Percentiles rank a stretch among this genome's conserved stretches.
phyloP scores from a whole-genome alignment of 2,797 vertebrate species.

The Takifugu ocellatus region DNA sequence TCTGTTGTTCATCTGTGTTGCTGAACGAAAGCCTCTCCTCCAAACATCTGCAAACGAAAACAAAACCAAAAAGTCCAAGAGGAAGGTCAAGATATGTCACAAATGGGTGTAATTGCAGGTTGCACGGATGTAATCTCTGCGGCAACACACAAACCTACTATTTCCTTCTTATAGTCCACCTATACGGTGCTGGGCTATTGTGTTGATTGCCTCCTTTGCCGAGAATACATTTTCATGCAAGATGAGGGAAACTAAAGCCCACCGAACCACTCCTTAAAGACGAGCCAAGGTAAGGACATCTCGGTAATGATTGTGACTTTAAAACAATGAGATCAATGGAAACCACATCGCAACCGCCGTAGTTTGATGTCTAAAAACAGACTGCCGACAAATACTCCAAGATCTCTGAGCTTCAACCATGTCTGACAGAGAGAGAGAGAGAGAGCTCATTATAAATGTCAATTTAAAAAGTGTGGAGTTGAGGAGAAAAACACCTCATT shows the following conservation, averaged over 20 bases:
- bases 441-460: constrained; percentile 61
- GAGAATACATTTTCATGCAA: not conserved
- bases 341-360: constrained; percentile 54
- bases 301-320: constrained; percentile 59
- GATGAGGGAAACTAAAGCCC: not conserved
- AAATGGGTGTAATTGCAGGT: constrained; percentile 2
- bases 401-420: constrained; percentile 52
- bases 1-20: constrained; percentile 93
- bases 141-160: constrained; percentile 6
- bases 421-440: constrained; percentile 49
- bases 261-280: constrained; percentile 52
- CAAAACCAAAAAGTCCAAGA: constrained; percentile 10
- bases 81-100: not conserved
- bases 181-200: not conserved
- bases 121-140: not conserved
- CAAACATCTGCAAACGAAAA: constrained; percentile 60
- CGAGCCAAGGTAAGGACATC: constrained; percentile 43
- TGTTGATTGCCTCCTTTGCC: constrained; percentile 10
- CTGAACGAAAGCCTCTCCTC: constrained; percentile 77
- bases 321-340: constrained; percentile 66
- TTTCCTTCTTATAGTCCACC: constrained; percentile 6
- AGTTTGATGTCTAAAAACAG: constrained; percentile 76
- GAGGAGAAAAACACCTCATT: constrained; percentile 54
- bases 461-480: constrained; percentile 46
- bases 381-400: constrained; percentile 60